A percentile compares a stretch with the other conserved stretches of the same genome.
Conservation (phyloP, 2,797 vertebrate species). For the Melanotaenia maccullochi region DNA sequence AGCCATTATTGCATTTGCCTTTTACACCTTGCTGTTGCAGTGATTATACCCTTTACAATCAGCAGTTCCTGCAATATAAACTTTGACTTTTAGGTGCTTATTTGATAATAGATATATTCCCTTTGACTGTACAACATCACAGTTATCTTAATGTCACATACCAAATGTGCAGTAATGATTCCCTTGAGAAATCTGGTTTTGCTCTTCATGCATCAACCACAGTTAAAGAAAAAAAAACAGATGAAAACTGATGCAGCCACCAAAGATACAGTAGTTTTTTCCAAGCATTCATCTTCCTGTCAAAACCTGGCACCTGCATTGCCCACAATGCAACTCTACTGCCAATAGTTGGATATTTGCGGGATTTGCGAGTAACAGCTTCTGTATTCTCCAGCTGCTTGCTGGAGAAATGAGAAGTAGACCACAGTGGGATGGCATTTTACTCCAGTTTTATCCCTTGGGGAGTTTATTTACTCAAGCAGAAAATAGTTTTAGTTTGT, state of each 20-base stretch:
- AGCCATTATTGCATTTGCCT: conserved; percentile 24
- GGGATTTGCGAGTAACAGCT: conserved; percentile 2
- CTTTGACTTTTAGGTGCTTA: background rate
- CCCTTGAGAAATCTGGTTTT: background rate
- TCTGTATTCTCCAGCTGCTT: conserved; percentile 4
- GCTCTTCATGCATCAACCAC: background rate
- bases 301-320: background rate
- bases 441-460: background rate
- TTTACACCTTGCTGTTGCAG: conserved; percentile 16
- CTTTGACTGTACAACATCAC: background rate
- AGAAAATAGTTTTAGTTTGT: background rate
- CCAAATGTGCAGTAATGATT: background rate
- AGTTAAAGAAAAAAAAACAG: background rate
- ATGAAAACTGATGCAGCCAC: background rate
- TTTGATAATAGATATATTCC: background rate
- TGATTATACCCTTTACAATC: conserved; percentile 5
- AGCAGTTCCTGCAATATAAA: conserved; percentile 12
- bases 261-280: background rate
- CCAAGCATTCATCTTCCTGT: background rate
- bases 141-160: background rate
- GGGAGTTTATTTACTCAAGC: background rate
- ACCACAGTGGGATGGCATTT: background rate
- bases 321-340: background rate
- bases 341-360: background rate
- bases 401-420: background rate